Percentiles rank a stretch among this genome's conserved stretches.
Conservation (phyloP, 2,113 vertebrate genomes). For the Alectura lathami region DNA sequence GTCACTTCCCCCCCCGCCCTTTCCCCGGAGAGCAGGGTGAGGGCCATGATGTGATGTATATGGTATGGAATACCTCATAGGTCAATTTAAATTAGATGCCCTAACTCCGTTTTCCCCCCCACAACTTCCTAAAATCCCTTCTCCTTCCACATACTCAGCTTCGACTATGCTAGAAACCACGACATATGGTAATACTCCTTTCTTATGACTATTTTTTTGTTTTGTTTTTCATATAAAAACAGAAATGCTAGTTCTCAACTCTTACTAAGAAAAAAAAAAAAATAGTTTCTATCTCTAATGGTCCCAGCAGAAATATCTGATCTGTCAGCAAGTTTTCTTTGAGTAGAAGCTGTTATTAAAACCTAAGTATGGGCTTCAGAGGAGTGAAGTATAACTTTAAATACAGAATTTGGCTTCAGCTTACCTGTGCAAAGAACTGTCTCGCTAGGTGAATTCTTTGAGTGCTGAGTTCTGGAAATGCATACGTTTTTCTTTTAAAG, state of each 20-base stretch:
- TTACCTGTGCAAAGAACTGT: not conserved
- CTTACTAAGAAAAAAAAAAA: not conserved
- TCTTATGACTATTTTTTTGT: not conserved
- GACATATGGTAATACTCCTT: too few species aligned
- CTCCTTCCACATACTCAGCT: too few species aligned
- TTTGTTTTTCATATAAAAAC: not conserved
- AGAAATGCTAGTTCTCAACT: not conserved
- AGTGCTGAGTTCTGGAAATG: not conserved
- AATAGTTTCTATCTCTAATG: rapidly evolving
- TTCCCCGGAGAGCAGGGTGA: too few species aligned
- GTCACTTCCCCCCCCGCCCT: too few species aligned
- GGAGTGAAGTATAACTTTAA: not conserved
- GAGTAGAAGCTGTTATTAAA: not conserved
- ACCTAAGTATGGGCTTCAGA: not conserved
- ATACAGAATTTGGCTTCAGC: not conserved
- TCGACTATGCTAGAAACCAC: too few species aligned
- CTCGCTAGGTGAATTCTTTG: not conserved
- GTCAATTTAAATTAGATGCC: too few species aligned
- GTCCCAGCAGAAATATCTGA: not conserved
- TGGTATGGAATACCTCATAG: too few species aligned
- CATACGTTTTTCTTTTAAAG: not conserved
- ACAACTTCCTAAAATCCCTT: too few species aligned
- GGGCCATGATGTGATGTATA: too few species aligned
- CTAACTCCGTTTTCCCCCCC: too few species aligned
- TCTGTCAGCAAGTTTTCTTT: not conserved